These are phyloP conservation scores for Strix uralensis DNA, from an alignment of 2,113 vertebrate genomes.

Conservation along the genomic window DNA sequence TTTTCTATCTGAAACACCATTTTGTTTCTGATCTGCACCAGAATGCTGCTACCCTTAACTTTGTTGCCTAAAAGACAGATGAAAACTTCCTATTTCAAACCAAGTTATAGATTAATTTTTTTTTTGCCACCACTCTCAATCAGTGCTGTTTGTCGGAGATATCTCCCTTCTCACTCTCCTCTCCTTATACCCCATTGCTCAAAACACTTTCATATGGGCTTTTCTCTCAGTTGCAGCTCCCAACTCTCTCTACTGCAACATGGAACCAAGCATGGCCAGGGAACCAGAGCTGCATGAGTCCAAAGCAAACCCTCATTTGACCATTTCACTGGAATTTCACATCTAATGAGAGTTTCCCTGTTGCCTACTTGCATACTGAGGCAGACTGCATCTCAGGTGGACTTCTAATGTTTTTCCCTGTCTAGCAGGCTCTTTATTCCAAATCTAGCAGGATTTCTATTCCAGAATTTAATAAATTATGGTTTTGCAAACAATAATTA, in stretches of 20 bases:
- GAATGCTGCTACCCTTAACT: not conserved
- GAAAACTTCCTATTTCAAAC: not conserved
- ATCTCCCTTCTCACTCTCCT: not conserved
- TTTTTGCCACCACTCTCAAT: not conserved
- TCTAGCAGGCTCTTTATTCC: not conserved
- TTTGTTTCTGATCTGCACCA: not conserved
- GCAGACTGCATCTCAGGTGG: not conserved
- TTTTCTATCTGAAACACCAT: not conserved
- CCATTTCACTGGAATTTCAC: not conserved
- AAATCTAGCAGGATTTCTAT: not conserved
- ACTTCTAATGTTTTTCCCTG: not conserved
- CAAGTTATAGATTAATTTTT: not conserved
- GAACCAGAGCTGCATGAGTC: not conserved
- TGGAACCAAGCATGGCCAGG: not conserved
- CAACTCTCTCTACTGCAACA: rapidly evolving
- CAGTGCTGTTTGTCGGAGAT: not conserved
- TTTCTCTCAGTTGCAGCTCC: not conserved
- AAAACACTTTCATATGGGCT: not conserved
- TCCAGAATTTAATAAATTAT: not conserved
- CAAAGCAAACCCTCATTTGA: not conserved
- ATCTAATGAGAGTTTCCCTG: not conserved
- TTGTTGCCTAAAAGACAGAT: not conserved
- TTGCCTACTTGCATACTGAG: not conserved
- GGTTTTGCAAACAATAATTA: not conserved
- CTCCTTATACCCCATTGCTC: not conserved